These are phyloP conservation scores for Euspilapteryx auroguttella DNA, from an alignment of 2,888 invertebrate genomes.

Conservation along the genomic window DNA sequence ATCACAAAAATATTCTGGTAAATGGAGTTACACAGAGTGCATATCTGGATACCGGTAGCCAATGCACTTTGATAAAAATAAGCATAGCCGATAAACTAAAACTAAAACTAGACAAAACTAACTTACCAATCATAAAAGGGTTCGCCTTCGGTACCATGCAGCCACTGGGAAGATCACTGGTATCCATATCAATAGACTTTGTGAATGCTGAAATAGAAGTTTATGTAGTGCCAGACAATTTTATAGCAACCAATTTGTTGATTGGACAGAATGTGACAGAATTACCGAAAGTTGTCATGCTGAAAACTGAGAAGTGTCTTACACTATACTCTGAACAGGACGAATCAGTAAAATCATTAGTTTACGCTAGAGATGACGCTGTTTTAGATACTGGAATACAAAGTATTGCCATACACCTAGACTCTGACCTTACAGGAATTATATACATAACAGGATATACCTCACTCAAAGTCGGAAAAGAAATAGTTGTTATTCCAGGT, in stretches of 20 bases:
- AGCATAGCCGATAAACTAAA: not conserved
- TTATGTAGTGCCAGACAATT: not conserved
- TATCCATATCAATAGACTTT: not conserved
- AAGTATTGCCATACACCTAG: not conserved
- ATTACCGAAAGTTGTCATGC: not conserved
- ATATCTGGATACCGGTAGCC: slow-evolving; percentile 4
- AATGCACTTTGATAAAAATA: slow-evolving; percentile 1
- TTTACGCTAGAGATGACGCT: too few relatives aligned
- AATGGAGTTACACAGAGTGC: not conserved
- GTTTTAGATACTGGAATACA: too few relatives aligned
- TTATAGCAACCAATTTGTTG: not conserved
- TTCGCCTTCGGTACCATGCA: not conserved
- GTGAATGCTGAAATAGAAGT: not conserved
- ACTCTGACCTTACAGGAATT: not conserved
- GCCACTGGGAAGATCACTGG: not conserved
- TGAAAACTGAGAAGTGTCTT: not conserved
- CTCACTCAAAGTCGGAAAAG: not conserved
- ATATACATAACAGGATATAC: not conserved
- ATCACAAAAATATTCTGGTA: not conserved
- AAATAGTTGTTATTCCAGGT: not conserved
- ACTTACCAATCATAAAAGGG: not conserved
- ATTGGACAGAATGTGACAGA: not conserved
- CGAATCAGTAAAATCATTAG: not conserved
- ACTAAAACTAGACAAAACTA: not conserved
- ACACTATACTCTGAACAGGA: not conserved